These are phyloP conservation scores for Stenodema calcarata DNA, from an alignment of 2,888 invertebrate species.

Conservation along the genomic window DNA sequence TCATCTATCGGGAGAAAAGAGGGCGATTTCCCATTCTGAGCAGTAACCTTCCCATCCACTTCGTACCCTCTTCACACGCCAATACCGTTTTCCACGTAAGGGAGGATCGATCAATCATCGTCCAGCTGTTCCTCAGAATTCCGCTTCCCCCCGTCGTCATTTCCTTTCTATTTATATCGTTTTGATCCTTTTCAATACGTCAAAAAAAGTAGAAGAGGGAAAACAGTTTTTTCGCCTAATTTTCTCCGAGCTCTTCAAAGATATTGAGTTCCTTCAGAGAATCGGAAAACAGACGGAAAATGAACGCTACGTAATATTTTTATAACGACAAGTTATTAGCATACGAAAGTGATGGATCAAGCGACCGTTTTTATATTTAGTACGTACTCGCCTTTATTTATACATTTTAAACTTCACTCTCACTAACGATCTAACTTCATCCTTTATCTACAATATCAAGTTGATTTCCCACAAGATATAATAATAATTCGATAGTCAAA, in stretches of 20 bases:
- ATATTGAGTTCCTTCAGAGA: neutral
- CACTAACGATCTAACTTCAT: no score
- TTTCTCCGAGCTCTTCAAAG: neutral
- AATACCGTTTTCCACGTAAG: neutral
- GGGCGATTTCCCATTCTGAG: neutral
- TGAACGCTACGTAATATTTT: no score
- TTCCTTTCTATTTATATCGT: neutral
- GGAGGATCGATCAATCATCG: neutral
- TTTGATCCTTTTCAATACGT: no score
- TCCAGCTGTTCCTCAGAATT: neutral
- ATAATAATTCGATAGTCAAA: no score
- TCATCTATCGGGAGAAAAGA: neutral
- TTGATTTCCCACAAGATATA: no score
- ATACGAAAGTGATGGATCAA: no score
- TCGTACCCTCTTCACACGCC: neutral
- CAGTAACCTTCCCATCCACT: neutral
- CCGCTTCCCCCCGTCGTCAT: neutral
- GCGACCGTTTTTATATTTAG: no score
- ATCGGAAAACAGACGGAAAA: no score
- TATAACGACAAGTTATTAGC: no score
- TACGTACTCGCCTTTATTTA: no score
- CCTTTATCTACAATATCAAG: no score
- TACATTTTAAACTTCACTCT: no score
- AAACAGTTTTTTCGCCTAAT: neutral
- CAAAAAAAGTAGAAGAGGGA: neutral